Base-by-base conservation (phyloP, 2,888 invertebrate species). In the Xestia rhomboidea region DNA sequence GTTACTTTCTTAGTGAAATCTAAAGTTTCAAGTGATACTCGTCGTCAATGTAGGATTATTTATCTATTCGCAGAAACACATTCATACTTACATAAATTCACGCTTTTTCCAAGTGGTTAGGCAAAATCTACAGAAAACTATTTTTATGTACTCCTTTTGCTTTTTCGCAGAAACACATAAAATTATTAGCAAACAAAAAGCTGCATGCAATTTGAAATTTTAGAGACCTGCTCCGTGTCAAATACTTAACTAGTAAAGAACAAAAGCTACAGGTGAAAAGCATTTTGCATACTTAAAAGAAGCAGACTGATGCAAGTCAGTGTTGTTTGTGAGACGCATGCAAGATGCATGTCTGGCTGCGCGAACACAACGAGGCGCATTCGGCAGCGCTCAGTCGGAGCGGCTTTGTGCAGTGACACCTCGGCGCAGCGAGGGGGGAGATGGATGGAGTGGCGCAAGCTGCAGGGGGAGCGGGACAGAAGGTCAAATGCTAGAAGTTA, bases 371-470 rank as follows among this genome's bases (percentile, higher is more conserved):
- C 68, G 62, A 34, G 54, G 60, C 10, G 30, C 21, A 62, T 10
- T 62, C 62, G 21, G 34, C 1, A 11, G 62, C 62, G 62, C 64
- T 64, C 64, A 18, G 41, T 18, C 41, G 46, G 34, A 66, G 60
- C n/a, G 44, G 79, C 76, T 77, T 76, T 82, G 79, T 73, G 73
- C 46, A 5, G 54, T 30, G 67, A 72, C 85, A 71, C 77, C 77
- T 75, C 68, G 41, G 68, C 71, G 46, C 63, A 51, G 54, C 51
- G 27, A 57, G 54, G 15, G 46, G 6, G 13, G n/a, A 27, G 57
- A 60, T 27, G 44, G 51, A 54, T 62, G 64, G 34, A 72, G 60
- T 49, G 68, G 15, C 51, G 30, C 54, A 30, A 1, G 0, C 51
- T 46, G 51, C 13, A 85, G 71, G 68, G 15, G 5, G 38, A 68